These are phyloP conservation scores for Eidolon dupreanum DNA, from an alignment of 2,797 vertebrate species.

Conservation along the genomic window DNA sequence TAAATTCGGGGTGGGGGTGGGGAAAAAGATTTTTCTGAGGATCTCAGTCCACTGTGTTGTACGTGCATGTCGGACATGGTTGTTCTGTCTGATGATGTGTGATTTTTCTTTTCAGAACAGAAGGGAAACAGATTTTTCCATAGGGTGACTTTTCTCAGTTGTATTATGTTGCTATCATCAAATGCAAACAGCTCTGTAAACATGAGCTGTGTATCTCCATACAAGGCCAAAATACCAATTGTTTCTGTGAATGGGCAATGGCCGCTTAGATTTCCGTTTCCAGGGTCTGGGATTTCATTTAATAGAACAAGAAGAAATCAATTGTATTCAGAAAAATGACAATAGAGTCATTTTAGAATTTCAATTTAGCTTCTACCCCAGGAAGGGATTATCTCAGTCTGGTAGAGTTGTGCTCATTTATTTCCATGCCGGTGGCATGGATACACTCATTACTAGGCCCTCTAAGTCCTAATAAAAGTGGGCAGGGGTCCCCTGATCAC, in stretches of 20 bases:
- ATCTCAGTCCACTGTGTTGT: not conserved
- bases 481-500: not conserved
- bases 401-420: not conserved
- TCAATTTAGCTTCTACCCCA: not conserved
- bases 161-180: constrained; percentile 8
- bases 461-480: not conserved
- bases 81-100: not conserved
- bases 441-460: too few relatives aligned
- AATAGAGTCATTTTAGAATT: constrained; percentile 33
- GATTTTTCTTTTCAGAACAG: constrained; percentile 46
- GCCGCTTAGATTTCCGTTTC: constrained; percentile 45
- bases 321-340: not conserved
- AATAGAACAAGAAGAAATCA: constrained; percentile 17
- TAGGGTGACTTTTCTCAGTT: constrained; percentile 60
- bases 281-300: not conserved
- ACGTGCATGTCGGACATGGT: not conserved
- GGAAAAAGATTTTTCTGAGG: not conserved
- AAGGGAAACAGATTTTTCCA: constrained; percentile 53
- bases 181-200: constrained; percentile 54
- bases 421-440: not conserved
- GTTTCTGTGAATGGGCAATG: not conserved
- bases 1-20: not conserved
- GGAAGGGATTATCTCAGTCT: not conserved
- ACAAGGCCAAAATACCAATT: constrained; percentile 12
- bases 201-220: constrained; percentile 20